Evolutionary conservation across 2,888 invertebrate species (phyloP).

Genomic region (Aphrophora alni): DNA sequence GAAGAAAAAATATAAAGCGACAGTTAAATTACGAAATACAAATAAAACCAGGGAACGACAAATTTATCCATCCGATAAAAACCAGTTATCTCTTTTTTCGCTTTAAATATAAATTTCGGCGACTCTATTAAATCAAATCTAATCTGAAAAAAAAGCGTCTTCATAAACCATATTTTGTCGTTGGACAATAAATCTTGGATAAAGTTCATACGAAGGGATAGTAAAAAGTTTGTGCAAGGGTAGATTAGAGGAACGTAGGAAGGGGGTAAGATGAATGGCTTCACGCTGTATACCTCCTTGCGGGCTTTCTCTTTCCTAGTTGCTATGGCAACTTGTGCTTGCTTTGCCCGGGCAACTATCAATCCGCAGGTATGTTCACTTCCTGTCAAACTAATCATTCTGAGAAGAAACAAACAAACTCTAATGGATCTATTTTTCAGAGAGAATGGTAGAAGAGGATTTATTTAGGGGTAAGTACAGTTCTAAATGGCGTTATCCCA

Average conservation of each 20-base stretch:
- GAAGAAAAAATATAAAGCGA: too few relatives aligned
- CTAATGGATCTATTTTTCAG: neutral
- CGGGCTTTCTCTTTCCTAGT: slow-evolving; percentile 38
- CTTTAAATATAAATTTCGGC: neutral
- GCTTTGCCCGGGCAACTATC: slow-evolving; percentile 6
- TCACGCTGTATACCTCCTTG: slow-evolving; percentile 32
- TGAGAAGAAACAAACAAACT: neutral
- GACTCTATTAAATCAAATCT: neutral
- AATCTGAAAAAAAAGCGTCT: neutral
- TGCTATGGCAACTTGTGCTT: slow-evolving; percentile 33
- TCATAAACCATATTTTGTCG: slow-evolving; percentile 6
- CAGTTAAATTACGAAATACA: neutral
- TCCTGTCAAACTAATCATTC: neutral
- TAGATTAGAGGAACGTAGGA: slow-evolving; percentile 36
- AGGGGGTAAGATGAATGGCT: slow-evolving; percentile 34
- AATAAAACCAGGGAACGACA: neutral
- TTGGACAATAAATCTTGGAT: slow-evolving; percentile 35
- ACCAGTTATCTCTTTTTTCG: neutral
- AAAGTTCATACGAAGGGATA: slow-evolving; percentile 37
- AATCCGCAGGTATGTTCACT: neutral
- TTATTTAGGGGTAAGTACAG: too few relatives aligned
- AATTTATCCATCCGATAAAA: neutral
- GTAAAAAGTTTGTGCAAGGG: slow-evolving; percentile 41
- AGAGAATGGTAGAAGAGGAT: too few relatives aligned
- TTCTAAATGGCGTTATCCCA: too few relatives aligned